A percentile compares a stretch with the other conserved stretches of the same genome.
These are phyloP conservation scores for Brachionus paranguensis DNA, from an alignment of 1,140 invertebrate genomes.

Conservation along the genomic window DNA sequence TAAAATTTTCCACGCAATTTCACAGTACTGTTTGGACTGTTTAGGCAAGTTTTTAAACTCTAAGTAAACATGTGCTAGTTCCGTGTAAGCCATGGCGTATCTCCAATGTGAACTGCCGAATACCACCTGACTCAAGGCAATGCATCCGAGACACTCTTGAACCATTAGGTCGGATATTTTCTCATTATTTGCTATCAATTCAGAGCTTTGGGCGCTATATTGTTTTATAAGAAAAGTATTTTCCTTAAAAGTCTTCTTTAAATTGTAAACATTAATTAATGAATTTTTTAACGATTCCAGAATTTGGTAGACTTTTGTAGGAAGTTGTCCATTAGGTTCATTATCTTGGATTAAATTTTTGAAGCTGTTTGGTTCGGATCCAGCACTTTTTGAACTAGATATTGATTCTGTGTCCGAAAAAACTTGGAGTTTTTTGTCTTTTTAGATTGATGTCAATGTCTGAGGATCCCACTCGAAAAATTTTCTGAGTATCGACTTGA, in stretches of 20 bases:
- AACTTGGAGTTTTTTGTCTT: background rate
- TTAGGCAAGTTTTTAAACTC: background rate
- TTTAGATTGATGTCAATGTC: background rate
- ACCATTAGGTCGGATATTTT: background rate
- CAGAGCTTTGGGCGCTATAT: background rate
- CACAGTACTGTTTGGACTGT: conserved; percentile 5
- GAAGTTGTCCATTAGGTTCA: background rate
- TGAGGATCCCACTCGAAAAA: background rate
- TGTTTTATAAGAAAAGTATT: background rate
- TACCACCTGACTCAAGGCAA: background rate
- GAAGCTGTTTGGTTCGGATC: background rate
- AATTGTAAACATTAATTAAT: background rate
- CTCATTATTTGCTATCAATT: background rate
- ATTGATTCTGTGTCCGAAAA: background rate
- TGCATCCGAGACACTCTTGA: background rate
- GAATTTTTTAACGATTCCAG: background rate
- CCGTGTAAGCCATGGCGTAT: background rate
- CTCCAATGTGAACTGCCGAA: conserved; percentile 3
- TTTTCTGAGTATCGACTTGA: background rate
- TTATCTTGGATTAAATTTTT: background rate
- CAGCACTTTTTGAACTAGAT: background rate
- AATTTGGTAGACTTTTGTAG: background rate
- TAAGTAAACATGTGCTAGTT: background rate
- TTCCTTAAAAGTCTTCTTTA: conserved; percentile 10
- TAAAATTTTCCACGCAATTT: background rate